Percentiles rank a stretch among this genome's conserved stretches.
phyloP scores from a whole-genome alignment of 2,113 vertebrate species.

The Chionis minor region DNA sequence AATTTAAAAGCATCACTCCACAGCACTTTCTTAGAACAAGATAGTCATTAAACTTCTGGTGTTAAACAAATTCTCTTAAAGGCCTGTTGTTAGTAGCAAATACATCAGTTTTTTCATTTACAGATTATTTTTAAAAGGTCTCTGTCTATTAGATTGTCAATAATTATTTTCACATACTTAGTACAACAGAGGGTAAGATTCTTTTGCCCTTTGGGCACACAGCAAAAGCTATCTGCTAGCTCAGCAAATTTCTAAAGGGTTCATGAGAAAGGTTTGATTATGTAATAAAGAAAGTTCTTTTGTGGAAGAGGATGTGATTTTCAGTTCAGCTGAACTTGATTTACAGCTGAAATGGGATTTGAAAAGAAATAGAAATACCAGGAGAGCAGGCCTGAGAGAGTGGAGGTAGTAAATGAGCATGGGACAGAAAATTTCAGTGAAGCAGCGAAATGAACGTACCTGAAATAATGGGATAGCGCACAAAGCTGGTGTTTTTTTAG shows the following conservation, averaged over 20 bases:
- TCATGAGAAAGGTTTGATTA: background rate
- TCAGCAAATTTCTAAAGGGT: background rate
- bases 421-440: background rate
- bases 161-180: slow-evolving; percentile 11
- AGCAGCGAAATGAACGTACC: background rate
- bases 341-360: background rate
- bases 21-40: slow-evolving; percentile 36
- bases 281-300: background rate
- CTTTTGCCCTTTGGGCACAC: background rate
- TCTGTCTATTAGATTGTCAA: slow-evolving; percentile 22
- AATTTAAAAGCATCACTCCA: slow-evolving; percentile 31
- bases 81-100: background rate
- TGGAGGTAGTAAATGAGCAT: background rate
- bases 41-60: slow-evolving; percentile 19
- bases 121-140: slow-evolving; percentile 24
- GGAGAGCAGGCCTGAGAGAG: background rate
- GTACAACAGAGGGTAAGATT: background rate
- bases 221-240: background rate
- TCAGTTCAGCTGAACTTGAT: background rate
- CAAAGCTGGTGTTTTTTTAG: background rate
- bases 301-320: background rate
- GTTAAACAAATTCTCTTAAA: slow-evolving; percentile 1
- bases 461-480: background rate
- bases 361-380: background rate
- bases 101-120: background rate